phyloP scores from a whole-genome alignment of 2,797 vertebrate genomes.

The Geotria australis region DNA sequence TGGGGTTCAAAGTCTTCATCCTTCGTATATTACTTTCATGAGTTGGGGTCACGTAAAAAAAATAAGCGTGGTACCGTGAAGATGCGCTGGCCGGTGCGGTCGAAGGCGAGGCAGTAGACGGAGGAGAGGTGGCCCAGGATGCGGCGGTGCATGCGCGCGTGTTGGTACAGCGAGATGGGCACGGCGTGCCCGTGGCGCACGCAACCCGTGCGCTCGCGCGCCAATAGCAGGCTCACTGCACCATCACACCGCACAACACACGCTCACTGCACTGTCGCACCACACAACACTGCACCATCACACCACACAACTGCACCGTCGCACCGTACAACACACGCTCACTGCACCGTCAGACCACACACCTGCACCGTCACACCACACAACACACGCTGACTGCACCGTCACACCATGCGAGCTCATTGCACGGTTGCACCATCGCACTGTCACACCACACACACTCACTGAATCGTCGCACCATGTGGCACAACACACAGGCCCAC shows the following conservation, averaged over 20 bases:
- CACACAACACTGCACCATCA: background rate
- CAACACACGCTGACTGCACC: background rate
- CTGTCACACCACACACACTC: too few species aligned
- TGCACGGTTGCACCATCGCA: too few species aligned
- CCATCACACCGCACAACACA: constrained; percentile 1
- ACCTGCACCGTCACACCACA: too few species aligned
- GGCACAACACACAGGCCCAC: too few species aligned
- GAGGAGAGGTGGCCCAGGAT: constrained; percentile 91
- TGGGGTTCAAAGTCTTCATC: too few species aligned
- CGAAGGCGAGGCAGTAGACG: constrained; percentile 88
- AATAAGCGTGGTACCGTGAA: constrained; percentile 94
- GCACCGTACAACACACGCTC: background rate
- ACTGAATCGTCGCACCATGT: too few species aligned
- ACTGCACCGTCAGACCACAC: background rate
- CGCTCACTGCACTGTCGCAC: background rate
- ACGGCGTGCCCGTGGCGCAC: constrained; percentile 47
- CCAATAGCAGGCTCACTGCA: constrained; percentile 43
- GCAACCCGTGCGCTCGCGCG: constrained; percentile 45
- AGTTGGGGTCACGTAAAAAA: too few species aligned
- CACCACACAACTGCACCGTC: background rate
- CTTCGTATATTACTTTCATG: too few species aligned
- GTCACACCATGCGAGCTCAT: too few species aligned
- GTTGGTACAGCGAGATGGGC: constrained; percentile 58
- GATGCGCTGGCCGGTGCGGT: constrained; percentile 64
- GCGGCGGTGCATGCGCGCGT: constrained; percentile 91